phyloP scores from a whole-genome alignment of 2,113 vertebrate species.

The human (Homo sapiens) region DNA sequence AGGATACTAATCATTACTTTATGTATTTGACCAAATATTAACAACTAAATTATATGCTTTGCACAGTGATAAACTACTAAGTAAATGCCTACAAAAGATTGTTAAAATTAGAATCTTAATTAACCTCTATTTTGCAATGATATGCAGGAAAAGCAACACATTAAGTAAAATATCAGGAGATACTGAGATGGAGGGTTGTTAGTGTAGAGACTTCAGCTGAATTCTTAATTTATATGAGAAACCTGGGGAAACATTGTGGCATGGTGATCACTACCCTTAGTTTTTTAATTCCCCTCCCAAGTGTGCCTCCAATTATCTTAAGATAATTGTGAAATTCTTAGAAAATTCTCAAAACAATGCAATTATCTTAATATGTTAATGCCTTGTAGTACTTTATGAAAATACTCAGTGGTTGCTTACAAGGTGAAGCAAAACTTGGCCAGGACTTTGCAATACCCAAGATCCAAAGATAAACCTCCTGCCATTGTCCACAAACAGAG shows the following conservation, averaged over 20 bases:
- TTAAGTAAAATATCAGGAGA: background rate
- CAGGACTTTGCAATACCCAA: background rate
- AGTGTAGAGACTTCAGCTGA: background rate
- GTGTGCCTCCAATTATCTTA: background rate
- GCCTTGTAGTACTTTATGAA: background rate
- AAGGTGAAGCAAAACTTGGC: background rate
- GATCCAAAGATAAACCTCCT: background rate
- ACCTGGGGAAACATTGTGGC: background rate
- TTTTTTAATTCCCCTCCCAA: background rate
- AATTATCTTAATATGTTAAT: background rate
- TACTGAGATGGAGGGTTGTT: background rate
- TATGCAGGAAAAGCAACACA: background rate
- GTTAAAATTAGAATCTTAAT: conserved; percentile 29
- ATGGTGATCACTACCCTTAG: background rate
- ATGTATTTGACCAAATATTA: background rate
- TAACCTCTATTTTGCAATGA: background rate
- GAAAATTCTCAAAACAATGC: background rate
- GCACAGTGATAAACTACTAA: background rate
- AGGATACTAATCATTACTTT: background rate
- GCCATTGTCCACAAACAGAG: background rate
- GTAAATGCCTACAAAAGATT: background rate
- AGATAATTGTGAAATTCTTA: conserved; percentile 9
- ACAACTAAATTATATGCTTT: background rate
- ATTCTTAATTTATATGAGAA: background rate
- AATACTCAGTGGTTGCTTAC: background rate